Evolutionary conservation across 2,113 vertebrate species (phyloP).

Genomic region (Ceyx melanurus): DNA sequence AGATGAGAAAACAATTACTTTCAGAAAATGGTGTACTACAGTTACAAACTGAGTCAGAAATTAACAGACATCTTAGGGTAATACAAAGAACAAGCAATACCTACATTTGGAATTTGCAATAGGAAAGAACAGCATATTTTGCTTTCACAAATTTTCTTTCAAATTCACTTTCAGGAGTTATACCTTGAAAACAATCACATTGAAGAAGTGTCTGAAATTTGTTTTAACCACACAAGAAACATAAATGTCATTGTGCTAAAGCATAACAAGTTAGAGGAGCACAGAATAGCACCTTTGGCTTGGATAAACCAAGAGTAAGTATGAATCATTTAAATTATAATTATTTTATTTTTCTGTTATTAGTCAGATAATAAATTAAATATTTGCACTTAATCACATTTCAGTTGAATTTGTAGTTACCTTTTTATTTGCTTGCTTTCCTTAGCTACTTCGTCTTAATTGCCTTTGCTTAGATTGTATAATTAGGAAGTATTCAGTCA

Average conservation of each 20-base stretch:
- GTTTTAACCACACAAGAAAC: slow-evolving; percentile 87
- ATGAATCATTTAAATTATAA: neutral
- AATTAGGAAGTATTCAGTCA: neutral
- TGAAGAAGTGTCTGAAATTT: slow-evolving; percentile 91
- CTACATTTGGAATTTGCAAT: neutral
- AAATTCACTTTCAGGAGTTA: slow-evolving; percentile 83
- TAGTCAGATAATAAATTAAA: neutral
- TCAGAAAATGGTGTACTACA: neutral
- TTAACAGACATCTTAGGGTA: neutral
- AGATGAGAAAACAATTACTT: neutral
- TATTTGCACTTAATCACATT: neutral
- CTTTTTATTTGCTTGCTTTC: neutral
- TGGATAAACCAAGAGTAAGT: slow-evolving; percentile 95
- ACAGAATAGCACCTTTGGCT: slow-evolving; percentile 88
- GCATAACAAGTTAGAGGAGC: slow-evolving; percentile 92
- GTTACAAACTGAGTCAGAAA: neutral
- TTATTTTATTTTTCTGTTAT: neutral
- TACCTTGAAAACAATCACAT: slow-evolving; percentile 94
- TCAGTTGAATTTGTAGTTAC: neutral
- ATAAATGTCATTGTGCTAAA: slow-evolving; percentile 88
- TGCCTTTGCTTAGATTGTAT: neutral
- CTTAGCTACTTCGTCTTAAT: neutral
- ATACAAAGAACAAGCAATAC: neutral
- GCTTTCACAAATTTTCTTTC: neutral
- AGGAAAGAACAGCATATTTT: neutral